Evolutionary conservation across 2,888 invertebrate species (phyloP), one percentile per base, ranked within the genome.

Genomic region (Diploptera punctata): DNA sequence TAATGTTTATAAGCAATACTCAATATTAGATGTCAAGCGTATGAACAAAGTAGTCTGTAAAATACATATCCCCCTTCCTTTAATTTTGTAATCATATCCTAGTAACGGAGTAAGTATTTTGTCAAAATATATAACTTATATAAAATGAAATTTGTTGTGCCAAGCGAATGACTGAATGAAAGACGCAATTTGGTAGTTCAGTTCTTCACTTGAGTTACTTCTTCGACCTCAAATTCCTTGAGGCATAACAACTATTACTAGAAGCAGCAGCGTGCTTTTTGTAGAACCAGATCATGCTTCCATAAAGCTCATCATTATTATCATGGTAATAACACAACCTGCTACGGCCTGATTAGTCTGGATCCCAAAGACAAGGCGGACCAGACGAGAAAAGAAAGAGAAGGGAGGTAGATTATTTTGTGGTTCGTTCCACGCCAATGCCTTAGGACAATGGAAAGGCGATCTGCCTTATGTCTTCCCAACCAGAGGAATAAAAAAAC

Each of bases 381-480:
- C 3, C 16, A 26, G 9, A 5, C 4, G 29, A 24, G 44, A 24
- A 44, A 44, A 16, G n/a, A 2, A 44, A n/a, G 24, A 26, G 21
- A 29, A 65, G 65, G 44, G 18, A 65, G 44, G 26, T 65, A 44
- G 24, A 65, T 65, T 24, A 65, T 65, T 65, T 65, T 13, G 65
- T 44, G 65, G 65, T 65, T 47, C 65, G 65, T 65, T 65, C 65
- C 65, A 47, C 65, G 29, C 47, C 47, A 47, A 24, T 65, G 65
- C 65, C 47, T 65, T 65, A 26, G 65, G 65, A 65, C 65, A 65
- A 65, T 47, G 47, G 65, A 16, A 21, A 65, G 47, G 44, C 29
- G 57, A 57, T 29, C 13, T 31, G 29, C 29, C 31, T 57, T 29
- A 26, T 57, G 29, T 57, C 57, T 24, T 57, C 16, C 57, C 29